Percentiles rank a stretch among this genome's conserved stretches.
These are phyloP conservation scores for Matsumyia berberina DNA, from an alignment of 2,888 invertebrate species.

Conservation along the genomic window DNA sequence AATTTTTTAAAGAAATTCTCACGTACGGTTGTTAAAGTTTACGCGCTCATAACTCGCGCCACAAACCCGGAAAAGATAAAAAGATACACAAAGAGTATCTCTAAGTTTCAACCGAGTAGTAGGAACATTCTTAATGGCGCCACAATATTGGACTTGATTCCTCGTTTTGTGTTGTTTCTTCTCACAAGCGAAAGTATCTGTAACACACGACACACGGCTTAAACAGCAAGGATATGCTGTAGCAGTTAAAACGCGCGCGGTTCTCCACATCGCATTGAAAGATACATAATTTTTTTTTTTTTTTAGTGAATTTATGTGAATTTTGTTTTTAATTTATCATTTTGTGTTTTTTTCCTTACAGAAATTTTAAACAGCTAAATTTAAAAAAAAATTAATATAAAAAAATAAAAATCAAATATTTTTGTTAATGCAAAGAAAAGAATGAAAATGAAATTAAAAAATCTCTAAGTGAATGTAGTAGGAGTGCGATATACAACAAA, in stretches of 20 bases:
- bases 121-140: conserved; percentile 72
- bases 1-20: conserved; percentile 46
- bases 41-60: conserved; percentile 71
- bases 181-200: conserved; percentile 38
- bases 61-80: conserved; percentile 71
- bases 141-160: conserved; percentile 71
- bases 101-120: conserved; percentile 44
- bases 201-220: conserved; percentile 43
- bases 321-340: conserved; percentile 21
- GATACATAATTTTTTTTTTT: background rate
- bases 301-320: conserved; percentile 52
- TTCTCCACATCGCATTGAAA: conserved; percentile 26
- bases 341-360: conserved; percentile 57
- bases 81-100: conserved; percentile 66
- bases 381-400: conserved; percentile 28
- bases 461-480: conserved; percentile 10
- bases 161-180: conserved; percentile 38
- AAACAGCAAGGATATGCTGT: conserved; percentile 69
- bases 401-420: conserved; percentile 43
- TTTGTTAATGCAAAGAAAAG: conserved; percentile 43
- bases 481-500: conserved; percentile 29
- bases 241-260: conserved; percentile 70
- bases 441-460: conserved; percentile 48
- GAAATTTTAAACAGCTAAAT: conserved; percentile 75
- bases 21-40: conserved; percentile 70